Evolutionary conservation across 2,113 vertebrate species (phyloP).

Genomic region (Myotis davidii): DNA sequence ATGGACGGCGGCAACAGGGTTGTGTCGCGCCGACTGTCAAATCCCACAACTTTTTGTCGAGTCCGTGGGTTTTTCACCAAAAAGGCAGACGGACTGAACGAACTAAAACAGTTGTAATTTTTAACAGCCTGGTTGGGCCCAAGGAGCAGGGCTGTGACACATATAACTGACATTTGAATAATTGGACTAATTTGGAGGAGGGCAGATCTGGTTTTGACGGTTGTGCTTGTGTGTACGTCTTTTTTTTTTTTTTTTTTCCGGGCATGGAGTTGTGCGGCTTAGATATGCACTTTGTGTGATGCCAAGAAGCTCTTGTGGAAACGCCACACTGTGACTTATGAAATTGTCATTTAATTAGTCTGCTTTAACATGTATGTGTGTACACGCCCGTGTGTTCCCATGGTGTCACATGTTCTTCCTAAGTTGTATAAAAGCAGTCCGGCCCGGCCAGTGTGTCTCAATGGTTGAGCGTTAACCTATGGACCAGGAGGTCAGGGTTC

Average conservation of each 20-base stretch:
- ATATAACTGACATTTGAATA: slow-evolving; percentile 95
- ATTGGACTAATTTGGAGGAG: slow-evolving; percentile 95
- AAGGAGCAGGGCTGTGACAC: slow-evolving; percentile 90
- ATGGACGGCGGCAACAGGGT: slow-evolving; percentile 91
- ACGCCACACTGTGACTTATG: slow-evolving; percentile 40
- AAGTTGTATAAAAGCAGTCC: neutral
- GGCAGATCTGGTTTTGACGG: slow-evolving; percentile 86
- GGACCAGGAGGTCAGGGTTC: too few relatives aligned
- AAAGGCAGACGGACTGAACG: slow-evolving; percentile 93
- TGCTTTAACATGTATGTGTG: neutral
- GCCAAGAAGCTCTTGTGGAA: slow-evolving; percentile 80
- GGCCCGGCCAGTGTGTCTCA: too few relatives aligned
- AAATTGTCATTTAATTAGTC: neutral
- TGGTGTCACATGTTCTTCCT: neutral
- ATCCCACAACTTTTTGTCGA: slow-evolving; percentile 96
- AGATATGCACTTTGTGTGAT: slow-evolving; percentile 87
- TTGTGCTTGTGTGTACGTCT: slow-evolving; percentile 83
- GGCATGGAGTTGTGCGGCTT: slow-evolving; percentile 85
- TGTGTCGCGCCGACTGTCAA: slow-evolving; percentile 91
- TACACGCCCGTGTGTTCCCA: neutral
- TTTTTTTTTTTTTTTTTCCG: slow-evolving; percentile 63
- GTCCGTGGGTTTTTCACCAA: slow-evolving; percentile 92
- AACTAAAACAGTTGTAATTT: slow-evolving; percentile 92
- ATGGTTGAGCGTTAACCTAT: too few relatives aligned
- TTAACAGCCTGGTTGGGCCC: slow-evolving; percentile 90